Percentiles rank a stretch among this genome's conserved stretches.
phyloP scores from a whole-genome alignment of 1,140 invertebrate species.

The Heliconius hermathena region DNA sequence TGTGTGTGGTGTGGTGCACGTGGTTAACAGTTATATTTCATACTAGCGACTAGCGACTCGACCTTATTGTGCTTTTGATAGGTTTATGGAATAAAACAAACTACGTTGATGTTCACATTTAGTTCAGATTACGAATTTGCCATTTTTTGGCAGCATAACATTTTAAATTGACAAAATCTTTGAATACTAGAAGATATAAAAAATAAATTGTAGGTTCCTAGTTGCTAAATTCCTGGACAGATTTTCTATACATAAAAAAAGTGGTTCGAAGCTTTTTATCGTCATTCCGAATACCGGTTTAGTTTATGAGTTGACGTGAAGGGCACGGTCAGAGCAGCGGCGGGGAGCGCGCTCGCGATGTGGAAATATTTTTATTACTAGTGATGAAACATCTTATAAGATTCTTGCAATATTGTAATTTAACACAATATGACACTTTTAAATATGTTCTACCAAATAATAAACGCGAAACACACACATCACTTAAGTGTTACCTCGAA shows the following conservation, averaged over 20 bases:
- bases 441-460: too few relatives aligned
- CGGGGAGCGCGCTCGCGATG: not conserved
- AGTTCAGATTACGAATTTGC: too few relatives aligned
- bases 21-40: not conserved
- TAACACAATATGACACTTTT: too few relatives aligned
- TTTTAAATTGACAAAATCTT: too few relatives aligned
- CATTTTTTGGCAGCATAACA: too few relatives aligned
- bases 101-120: too few relatives aligned
- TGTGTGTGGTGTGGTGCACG: not conserved
- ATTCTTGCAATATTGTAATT: too few relatives aligned
- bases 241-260: not conserved
- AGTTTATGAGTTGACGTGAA: not conserved
- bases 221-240: not conserved
- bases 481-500: too few relatives aligned
- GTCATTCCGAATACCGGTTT: conserved; percentile 6
- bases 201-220: not conserved
- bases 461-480: too few relatives aligned
- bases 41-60: not conserved
- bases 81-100: too few relatives aligned
- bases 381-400: not conserved
- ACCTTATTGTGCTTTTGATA: too few relatives aligned
- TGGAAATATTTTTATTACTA: not conserved
- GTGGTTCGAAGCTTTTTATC: not conserved
- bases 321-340: not conserved
- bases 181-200: not conserved